Evolutionary conservation across 2,888 invertebrate genomes (phyloP), one percentile per base, ranked within the genome.

Genomic region (Strigamia maritima): DNA sequence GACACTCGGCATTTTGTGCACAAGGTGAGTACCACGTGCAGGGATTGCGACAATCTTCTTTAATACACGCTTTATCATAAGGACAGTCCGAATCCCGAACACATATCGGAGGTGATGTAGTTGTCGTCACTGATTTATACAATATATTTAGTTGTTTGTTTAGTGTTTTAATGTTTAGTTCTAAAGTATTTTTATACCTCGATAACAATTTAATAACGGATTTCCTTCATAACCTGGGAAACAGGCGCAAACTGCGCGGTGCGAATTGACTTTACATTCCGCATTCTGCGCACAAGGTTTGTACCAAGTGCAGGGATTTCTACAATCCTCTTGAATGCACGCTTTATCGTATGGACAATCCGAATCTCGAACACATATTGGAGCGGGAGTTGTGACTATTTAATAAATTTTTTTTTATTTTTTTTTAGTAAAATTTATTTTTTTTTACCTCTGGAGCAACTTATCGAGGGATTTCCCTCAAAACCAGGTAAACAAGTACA

Each of bases 401-500:
- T n/a, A 60, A 60, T n/a, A n/a, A 19, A 54, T 24, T 60, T 8
- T 24, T 24, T 60, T 38, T 44, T 44, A 3, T 44, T 49, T 22
- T n/a, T 44, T 22, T 35, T 76, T n/a, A 76, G 19, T 22, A 12
- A 24, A 10, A 44, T 28, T 38, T 44, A 40, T 77, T 77, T 54
- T 54, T 22, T 54, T 19, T 19, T 54, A 54, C 54, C 54, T 54
- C 54, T 54, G 2, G n/a, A 90, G 84, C 95, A 95, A 77, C 88
- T 88, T 16, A 90, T 88, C 84, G 92, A 88, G 1, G 95, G 93
- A 86, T 95, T 93, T 0, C 95, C 95, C 82, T 92, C 92, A 84
- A 89, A 93, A 19, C 95, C 94, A 84, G 93, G 93, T 0, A 94
- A 93, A 84, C 96, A 96, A 80, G 93, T 89, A 84, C 96, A 96